Percentiles rank a stretch among this genome's conserved stretches.
Conservation (phyloP, 1,140 invertebrate genomes). For the Calycopis cecrops region DNA sequence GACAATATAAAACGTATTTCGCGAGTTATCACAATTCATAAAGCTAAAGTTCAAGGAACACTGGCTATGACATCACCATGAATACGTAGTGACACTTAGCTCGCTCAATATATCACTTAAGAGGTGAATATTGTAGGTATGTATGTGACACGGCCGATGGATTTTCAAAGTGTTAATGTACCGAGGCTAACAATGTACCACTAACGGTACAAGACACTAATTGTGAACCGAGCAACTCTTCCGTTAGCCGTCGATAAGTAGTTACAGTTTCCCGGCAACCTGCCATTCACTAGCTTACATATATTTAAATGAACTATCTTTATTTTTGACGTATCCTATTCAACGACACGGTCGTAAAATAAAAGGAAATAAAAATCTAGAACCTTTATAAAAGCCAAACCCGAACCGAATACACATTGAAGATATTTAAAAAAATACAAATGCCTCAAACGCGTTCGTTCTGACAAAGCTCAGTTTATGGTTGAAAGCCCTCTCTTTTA, state of each 20-base stretch:
- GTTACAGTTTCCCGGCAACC: conserved; percentile 24
- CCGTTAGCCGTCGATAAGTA: conserved; percentile 40
- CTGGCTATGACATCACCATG: background rate
- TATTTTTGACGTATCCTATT: too few relatives aligned
- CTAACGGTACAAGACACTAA: conserved; percentile 68
- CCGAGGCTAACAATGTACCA: conserved; percentile 60
- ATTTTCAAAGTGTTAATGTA: conserved; percentile 27
- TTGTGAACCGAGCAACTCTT: conserved; percentile 61
- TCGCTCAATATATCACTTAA: background rate
- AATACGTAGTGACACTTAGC: background rate
- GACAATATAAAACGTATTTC: conserved; percentile 9
- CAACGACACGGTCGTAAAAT: too few relatives aligned
- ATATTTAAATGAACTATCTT: too few relatives aligned
- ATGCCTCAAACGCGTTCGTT: too few relatives aligned
- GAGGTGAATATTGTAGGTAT: background rate
- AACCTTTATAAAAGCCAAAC: too few relatives aligned
- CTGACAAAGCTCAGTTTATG: conserved; percentile 25
- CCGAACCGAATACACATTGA: too few relatives aligned
- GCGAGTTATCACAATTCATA: conserved; percentile 4
- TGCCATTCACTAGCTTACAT: conserved; percentile 14
- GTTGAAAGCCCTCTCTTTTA: conserved; percentile 21
- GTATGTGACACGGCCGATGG: background rate
- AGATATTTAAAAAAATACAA: too few relatives aligned
- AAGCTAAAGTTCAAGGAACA: conserved; percentile 4
- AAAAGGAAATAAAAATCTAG: too few relatives aligned